Evolutionary conservation across 2,888 invertebrate genomes (phyloP), one percentile per base, ranked within the genome.

Genomic region (Parnassius smintheus): DNA sequence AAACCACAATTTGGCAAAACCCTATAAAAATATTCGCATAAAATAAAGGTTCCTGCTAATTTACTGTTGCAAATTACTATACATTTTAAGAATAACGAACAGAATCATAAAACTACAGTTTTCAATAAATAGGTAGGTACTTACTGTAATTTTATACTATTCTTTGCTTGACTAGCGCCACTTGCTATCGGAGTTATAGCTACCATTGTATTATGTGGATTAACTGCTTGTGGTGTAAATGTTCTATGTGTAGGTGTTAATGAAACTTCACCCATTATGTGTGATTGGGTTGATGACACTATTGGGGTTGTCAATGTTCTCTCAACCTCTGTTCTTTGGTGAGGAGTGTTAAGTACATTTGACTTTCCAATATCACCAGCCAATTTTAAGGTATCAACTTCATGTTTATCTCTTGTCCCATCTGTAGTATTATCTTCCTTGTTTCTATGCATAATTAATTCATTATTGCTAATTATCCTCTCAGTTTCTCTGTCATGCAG

Each of bases 81-180:
- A 35, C 35, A 35, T 35, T 35, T 35, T 35, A 35, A 35, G 35
- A 35, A 35, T 35, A 35, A 35, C 35, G 35, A 35, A 35, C 35
- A 35, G 35, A 35, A 35, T 35, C 35, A 4, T 7, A 35, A 44
- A 44, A 44, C 9, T 9, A 10, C 44, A 44, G 44, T 48, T 48
- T 35, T 35, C 35, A 4, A 35, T 35, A 7, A 7, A 13, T 51
- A 9, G 44, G 49, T 41, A 48, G 9, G 53, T 25, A 80, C 93
- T 88, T 80, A 94, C 94, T 94, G 94, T 65, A 94, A 77, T 82
- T 93, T 93, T 13, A 94, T 92, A 70, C 93, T 93, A 70, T 92
- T 93, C 68, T 91, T 92, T 2, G 93, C 93, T 79, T 94, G 93
- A 75, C 87, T 92, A 7, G 91, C 88, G 13, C 92, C 93, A 73